Evolutionary conservation across 1,140 invertebrate genomes (phyloP), one percentile per base, ranked within the genome.

Genomic region (Heliconius eleuchia): DNA sequence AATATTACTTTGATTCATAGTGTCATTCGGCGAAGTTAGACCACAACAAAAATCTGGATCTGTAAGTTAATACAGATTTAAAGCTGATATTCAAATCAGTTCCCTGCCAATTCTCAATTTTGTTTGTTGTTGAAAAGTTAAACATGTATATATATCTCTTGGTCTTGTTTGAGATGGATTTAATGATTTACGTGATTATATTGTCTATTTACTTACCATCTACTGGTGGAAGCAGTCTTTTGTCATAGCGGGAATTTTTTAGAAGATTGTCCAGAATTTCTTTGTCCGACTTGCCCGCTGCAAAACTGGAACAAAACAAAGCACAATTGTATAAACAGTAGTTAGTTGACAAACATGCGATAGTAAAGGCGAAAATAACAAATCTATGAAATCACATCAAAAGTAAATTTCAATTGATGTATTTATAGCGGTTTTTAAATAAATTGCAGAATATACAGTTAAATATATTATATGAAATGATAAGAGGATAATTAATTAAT

Each of bases 21-120:
- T 91, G 88, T 97, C 96, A 94, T 96, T 96, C 86, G 97, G 97
- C 87, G 96, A 96, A 89, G 95, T 96, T 95, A 97, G 96, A 91
- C 97, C 97, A 95, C 97, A 97, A 96, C 97, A 97, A 95, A 97
- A 97, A 96, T 97, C 97, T 92, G 97, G 96, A 97, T 97, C 97
- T 97, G 97, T 94, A 97, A 97, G 96, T 96, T 82, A 77, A 84
- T 79, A 82, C 77, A 73, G 77, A 72, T 39, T 79, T 79, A 72
- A 50, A 79, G 52, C 79, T 71, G 42, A 60, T 60, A 60, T 60
- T 66, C 60, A 66, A 66, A 30, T 66, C 16, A 66, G n/a, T 27
- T 66, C 60, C 60, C 23, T 66, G 60, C 27, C 27, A 66, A 66
- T 66, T 30, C 2, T 30, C 60, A 66, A 30, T 30, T 66, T 27